Conservation (phyloP, 30 jellyfish, hydroid and myxozoan species). For the Catostylus mosaicus region DNA sequence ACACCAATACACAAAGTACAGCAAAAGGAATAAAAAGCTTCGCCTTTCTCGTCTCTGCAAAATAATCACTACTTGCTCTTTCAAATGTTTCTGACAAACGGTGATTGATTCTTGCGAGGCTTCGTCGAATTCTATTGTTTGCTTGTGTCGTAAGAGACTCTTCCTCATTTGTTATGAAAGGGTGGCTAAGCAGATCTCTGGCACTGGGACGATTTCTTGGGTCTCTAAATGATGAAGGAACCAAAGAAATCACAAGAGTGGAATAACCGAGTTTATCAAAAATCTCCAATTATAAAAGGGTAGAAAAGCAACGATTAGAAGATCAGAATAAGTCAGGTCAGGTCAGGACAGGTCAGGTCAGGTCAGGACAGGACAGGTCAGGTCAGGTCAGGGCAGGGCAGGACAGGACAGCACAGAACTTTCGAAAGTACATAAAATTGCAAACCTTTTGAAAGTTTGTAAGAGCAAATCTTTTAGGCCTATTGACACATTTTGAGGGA, state of each 20-base stretch:
- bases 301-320: neutral
- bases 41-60: neutral
- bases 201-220: constrained; percentile 95
- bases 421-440: neutral
- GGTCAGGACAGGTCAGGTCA: neutral
- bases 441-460: constrained; percentile 88
- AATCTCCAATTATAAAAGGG: neutral
- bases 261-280: neutral
- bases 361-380: neutral
- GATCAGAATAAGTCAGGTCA: neutral
- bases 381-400: neutral
- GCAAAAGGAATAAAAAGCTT: neutral
- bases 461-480: constrained; percentile 63
- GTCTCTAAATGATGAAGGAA: constrained; percentile 51
- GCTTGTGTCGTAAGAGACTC: constrained; percentile 27
- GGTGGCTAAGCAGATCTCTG: constrained; percentile 80
- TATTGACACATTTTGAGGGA: constrained; percentile 70
- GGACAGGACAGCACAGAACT: no score
- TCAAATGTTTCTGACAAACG: constrained; percentile 33
- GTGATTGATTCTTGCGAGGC: constrained; percentile 43
- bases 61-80: neutral
- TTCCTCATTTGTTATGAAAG: constrained; percentile 74
- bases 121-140: constrained; percentile 34
- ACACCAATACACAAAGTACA: neutral
- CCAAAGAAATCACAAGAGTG: no score